Evolutionary conservation across 2,888 invertebrate species (phyloP), one percentile per base, ranked within the genome.

Genomic region (Conus canariensis): DNA sequence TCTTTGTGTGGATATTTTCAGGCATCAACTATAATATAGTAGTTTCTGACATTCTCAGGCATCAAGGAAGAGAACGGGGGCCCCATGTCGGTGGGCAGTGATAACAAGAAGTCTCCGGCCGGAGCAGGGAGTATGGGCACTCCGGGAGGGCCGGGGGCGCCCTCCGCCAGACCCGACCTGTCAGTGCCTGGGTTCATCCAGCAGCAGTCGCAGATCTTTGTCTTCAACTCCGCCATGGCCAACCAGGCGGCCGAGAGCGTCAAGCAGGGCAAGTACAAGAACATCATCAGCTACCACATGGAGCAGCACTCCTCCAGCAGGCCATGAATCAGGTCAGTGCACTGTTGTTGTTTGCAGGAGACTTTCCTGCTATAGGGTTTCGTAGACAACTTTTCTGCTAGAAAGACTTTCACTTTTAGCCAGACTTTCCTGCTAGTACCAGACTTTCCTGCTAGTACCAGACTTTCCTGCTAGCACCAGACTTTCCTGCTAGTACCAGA

Each of bases 191-290:
- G 93, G 58, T 94, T 95, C 91, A 92, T 94, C 92, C 98, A 99
- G 97, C 99, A 99, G 97, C 99, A 99, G 97, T 99, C 98, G 97
- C 99, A 99, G 96, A 98, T 99, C 96, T 99, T 99, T 97, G 99
- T 99, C 94, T 99, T 99, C 97, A 98, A 99, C 56, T 99, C 99
- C 14, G 97, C 98, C 95, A 97, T 99, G 96, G 99, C 99, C 7
- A 99, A 99, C 96, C 98, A 98, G 96, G 99, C 99, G 9, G 99
- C 99, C 0, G 99, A 99, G 95, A 97, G 98, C 22, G 99, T 99
- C 22, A 97, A 98, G 92, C 98, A 98, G 92, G 98, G 99, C 4
- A 98, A 98, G 95, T 98, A 98, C 96, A 98, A 98, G 94, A 98
- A 98, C 88, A 99, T 99, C 94, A 98, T 99, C 94, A 98, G 98